A percentile compares a stretch with the other conserved stretches of the same genome.
phyloP scores from a whole-genome alignment of 2,888 invertebrate species.

The Xestia c-nigrum region DNA sequence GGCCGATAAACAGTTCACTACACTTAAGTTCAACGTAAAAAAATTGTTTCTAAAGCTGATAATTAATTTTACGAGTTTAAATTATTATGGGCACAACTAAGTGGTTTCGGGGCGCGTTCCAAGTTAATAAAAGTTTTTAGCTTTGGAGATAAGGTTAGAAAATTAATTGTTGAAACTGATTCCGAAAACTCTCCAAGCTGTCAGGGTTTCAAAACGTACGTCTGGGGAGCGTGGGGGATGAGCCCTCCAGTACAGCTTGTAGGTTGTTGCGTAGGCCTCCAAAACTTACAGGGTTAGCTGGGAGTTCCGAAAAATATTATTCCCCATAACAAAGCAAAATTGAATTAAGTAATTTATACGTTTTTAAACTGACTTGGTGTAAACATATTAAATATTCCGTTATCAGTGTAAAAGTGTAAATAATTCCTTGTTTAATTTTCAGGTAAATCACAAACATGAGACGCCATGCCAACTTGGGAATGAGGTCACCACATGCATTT shows the following conservation, averaged over 20 bases:
- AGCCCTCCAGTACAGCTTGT: too few relatives aligned
- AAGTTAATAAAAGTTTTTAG: neutral
- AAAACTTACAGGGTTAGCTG: neutral
- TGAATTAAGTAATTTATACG: neutral
- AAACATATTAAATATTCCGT: too few relatives aligned
- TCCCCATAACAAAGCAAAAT: neutral
- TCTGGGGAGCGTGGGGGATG: neutral
- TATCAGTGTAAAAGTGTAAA: neutral
- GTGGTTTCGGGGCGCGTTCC: too few relatives aligned
- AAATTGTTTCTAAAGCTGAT: too few relatives aligned
- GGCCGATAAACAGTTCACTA: too few relatives aligned
- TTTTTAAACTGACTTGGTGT: too few relatives aligned
- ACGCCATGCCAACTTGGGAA: constrained; percentile 83
- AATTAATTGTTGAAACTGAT: too few relatives aligned
- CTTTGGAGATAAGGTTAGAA: neutral
- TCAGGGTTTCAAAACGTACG: neutral
- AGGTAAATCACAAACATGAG: constrained; percentile 80
- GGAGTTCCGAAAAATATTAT: neutral
- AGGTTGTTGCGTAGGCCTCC: neutral
- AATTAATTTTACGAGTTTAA: too few relatives aligned
- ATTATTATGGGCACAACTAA: too few relatives aligned
- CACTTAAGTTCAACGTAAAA: too few relatives aligned
- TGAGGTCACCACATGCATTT: constrained; percentile 83
- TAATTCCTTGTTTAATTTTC: constrained; percentile 55
- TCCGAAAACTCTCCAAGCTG: too few relatives aligned